phyloP scores from a whole-genome alignment of 2,888 invertebrate species.

The Stenotaenia linearis region DNA sequence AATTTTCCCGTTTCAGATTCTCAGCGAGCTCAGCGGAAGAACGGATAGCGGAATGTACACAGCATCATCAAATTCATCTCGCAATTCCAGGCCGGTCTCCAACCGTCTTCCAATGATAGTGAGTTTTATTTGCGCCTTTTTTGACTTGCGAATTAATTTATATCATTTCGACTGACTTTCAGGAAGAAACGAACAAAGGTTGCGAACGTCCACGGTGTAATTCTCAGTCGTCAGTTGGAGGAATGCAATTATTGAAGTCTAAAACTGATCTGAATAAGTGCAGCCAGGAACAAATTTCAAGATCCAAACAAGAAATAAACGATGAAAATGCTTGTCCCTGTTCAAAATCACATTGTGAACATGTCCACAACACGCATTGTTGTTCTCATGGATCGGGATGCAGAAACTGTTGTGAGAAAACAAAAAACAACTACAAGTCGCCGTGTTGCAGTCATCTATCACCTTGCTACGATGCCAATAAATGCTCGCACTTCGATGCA shows the following conservation, averaged over 20 bases:
- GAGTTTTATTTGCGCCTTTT: neutral
- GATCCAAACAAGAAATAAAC: neutral
- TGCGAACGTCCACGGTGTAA: neutral
- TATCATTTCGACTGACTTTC: neutral
- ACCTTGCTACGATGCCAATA: neutral
- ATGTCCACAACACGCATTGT: neutral
- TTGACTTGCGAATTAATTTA: neutral
- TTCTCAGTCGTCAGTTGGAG: neutral
- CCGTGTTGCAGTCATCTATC: slow-evolving; percentile 21
- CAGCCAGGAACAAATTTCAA: neutral
- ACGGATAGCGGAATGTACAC: slow-evolving; percentile 43
- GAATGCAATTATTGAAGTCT: neutral
- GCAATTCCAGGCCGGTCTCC: neutral
- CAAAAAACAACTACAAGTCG: neutral
- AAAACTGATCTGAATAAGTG: neutral
- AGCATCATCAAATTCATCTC: slow-evolving; percentile 36
- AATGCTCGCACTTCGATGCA: slow-evolving; percentile 24
- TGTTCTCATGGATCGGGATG: neutral
- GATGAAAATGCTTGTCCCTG: neutral
- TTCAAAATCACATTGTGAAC: neutral
- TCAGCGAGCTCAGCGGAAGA: neutral
- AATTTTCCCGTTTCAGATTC: neutral
- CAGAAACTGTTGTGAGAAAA: neutral
- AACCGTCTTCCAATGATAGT: neutral
- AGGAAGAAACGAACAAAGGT: neutral